Conservation (phyloP, 2,888 invertebrate species). For the Caenorhabditis imperialis region DNA sequence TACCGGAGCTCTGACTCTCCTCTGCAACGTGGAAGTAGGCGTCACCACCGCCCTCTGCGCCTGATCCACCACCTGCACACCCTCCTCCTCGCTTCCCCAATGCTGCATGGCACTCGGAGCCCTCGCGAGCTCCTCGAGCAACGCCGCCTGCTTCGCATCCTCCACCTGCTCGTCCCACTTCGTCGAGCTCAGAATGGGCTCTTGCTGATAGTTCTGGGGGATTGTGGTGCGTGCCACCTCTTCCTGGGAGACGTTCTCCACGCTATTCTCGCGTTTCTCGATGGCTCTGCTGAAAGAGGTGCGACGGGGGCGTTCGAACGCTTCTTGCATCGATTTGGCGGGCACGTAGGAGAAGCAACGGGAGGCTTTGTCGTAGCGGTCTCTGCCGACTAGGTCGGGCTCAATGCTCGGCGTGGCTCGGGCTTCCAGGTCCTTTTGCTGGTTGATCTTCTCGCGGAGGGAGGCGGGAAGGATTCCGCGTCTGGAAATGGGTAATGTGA, state of each 20-base stretch:
- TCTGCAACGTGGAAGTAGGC: constrained; percentile 58
- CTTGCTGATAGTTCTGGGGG: constrained; percentile 42
- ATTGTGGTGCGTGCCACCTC: constrained; percentile 52
- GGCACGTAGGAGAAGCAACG: constrained; percentile 78
- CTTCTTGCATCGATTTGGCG: constrained; percentile 76
- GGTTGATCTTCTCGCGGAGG: constrained; percentile 49
- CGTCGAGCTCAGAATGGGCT: constrained; percentile 20
- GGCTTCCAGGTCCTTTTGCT: constrained; percentile 51
- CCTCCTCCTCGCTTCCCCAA: constrained; percentile 19
- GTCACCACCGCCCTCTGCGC: constrained; percentile 64
- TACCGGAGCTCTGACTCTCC: constrained; percentile 33
- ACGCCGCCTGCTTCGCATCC: constrained; percentile 64
- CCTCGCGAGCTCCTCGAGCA: constrained; percentile 60
- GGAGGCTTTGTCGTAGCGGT: constrained; percentile 77
- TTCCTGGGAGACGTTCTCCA: constrained; percentile 55
- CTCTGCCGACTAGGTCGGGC: constrained; percentile 76
- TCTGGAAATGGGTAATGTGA: constrained; percentile 40
- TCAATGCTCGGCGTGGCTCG: constrained; percentile 72
- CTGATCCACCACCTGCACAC: constrained; percentile 67
- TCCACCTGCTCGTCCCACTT: constrained; percentile 77
- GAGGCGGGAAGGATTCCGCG: constrained; percentile 64
- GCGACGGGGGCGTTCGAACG: constrained; percentile 68
- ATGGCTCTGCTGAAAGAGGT: constrained; percentile 59
- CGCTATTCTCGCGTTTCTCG: constrained; percentile 58
- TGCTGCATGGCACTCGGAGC: constrained; percentile 59